Evolutionary conservation across 2,888 invertebrate species (phyloP), one percentile per base, ranked within the genome.

Genomic region (Pterostichus niger): DNA sequence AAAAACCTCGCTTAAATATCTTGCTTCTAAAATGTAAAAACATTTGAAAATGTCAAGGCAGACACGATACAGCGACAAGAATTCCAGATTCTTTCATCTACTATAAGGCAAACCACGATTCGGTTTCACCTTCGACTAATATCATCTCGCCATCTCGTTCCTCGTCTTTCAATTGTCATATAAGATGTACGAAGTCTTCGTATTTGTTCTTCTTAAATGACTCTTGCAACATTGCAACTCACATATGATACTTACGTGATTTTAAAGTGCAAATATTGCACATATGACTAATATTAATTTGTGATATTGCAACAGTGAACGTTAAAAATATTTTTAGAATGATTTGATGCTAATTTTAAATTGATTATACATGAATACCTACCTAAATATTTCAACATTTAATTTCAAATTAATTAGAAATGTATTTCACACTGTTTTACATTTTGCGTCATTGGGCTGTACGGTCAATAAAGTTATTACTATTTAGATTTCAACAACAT

Each of bases 1-100:
- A 71, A n/a, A 44, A 44, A 71, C 44, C 13, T 71, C 17, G 10
- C 10, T 52, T 10, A 13, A 52, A 52, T 52, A 6, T 11, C n/a
- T 64, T n/a, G 6, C 35, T 31, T 17, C 2, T 75, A 52, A 75
- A 75, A 75, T 11, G 52, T 52, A 75, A 71, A 71, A 44, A 71
- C 31, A 52, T 75, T 75, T 75, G 75, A 75, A 71, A 75, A 75
- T 75, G 75, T 75, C 75, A 75, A 75, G 75, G 75, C 75, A 75
- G 75, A 52, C 75, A 33, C 33, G 75, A 75, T 15, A 7, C 10
- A 17, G 31, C 59, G 59, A 17, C 59, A 75, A 75, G 71, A 73
- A 73, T 75, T 71, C 40, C 68, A 5, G 6, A 56, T 56, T 56
- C 56, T n/a, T 44, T 75, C 75, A 33, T 64, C 3, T 35, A 64